Percentiles rank a stretch among this genome's conserved stretches.
Evolutionary conservation across 2,888 invertebrate species (phyloP).

Genomic region (Nomada flava): DNA sequence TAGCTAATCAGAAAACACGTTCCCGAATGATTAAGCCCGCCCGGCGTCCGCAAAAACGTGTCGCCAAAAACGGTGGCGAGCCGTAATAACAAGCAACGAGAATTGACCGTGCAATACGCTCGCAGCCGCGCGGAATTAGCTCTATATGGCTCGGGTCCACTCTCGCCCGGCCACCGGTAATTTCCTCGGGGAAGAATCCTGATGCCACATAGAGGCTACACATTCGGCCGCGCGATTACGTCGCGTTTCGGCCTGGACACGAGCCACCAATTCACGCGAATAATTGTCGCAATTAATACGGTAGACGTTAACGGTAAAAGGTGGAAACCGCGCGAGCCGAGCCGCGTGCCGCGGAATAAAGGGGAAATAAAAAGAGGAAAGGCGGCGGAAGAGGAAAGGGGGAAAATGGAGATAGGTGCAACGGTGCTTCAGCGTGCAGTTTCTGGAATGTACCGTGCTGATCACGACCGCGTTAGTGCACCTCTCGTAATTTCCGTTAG

Average conservation of each 20-base stretch:
- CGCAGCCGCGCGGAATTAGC: constrained; percentile 36
- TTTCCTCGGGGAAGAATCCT: constrained; percentile 77
- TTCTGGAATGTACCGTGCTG: constrained; percentile 53
- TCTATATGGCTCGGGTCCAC: constrained; percentile 56
- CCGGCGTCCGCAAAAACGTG: constrained; percentile 10
- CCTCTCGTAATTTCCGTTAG: constrained; percentile 63
- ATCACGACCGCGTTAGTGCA: constrained; percentile 52
- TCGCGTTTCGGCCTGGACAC: constrained; percentile 46
- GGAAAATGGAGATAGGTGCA: constrained; percentile 18
- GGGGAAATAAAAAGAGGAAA: constrained; percentile 11
- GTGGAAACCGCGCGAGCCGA: background rate
- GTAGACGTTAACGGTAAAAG: constrained; percentile 44
- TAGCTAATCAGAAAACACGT: background rate
- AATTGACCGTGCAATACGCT: constrained; percentile 39
- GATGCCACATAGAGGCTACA: constrained; percentile 30
- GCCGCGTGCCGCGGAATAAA: background rate
- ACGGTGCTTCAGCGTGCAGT: constrained; percentile 58
- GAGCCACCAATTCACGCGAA: constrained; percentile 50
- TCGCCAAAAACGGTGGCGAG: constrained; percentile 20
- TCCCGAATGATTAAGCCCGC: constrained; percentile 2
- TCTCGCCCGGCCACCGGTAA: constrained; percentile 65
- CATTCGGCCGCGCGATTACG: constrained; percentile 54
- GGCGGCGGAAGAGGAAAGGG: constrained; percentile 1
- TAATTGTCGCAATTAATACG: constrained; percentile 65
- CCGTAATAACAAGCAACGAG: constrained; percentile 35